Evolutionary conservation across 2,113 vertebrate species (phyloP).

Genomic region (Myrmecophaga tridactyla): DNA sequence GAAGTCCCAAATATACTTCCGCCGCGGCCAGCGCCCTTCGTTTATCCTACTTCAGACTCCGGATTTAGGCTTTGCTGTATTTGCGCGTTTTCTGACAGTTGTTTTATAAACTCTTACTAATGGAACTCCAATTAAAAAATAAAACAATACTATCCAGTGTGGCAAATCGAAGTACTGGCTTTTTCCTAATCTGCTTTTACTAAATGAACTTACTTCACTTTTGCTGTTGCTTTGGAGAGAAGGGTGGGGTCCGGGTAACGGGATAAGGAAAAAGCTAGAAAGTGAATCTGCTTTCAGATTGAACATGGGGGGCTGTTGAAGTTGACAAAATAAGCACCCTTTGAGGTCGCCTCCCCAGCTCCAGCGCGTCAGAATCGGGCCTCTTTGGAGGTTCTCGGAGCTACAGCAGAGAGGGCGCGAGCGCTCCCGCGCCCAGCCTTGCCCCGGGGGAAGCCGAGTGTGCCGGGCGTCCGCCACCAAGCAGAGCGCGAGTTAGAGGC

Average conservation of each 20-base stretch:
- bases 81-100: neutral
- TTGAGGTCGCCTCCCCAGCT: neutral
- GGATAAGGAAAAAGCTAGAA: neutral
- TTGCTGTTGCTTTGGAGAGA: neutral
- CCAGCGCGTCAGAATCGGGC: neutral
- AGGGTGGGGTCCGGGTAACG: neutral
- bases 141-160: neutral
- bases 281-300: neutral
- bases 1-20: neutral
- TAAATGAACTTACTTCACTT: neutral
- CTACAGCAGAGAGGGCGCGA: neutral
- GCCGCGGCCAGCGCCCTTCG: neutral
- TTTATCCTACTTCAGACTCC: neutral
- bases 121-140: neutral
- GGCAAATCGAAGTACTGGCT: neutral
- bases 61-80: neutral
- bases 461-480: neutral
- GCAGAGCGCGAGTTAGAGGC: slow-evolving; percentile 55
- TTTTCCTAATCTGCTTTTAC: neutral
- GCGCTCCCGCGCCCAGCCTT: neutral
- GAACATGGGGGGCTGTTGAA: neutral
- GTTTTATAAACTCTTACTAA: neutral
- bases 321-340: neutral
- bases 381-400: neutral
- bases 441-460: neutral